Conservation (phyloP, 2,113 vertebrate species). For the Pampusana beccarii region DNA sequence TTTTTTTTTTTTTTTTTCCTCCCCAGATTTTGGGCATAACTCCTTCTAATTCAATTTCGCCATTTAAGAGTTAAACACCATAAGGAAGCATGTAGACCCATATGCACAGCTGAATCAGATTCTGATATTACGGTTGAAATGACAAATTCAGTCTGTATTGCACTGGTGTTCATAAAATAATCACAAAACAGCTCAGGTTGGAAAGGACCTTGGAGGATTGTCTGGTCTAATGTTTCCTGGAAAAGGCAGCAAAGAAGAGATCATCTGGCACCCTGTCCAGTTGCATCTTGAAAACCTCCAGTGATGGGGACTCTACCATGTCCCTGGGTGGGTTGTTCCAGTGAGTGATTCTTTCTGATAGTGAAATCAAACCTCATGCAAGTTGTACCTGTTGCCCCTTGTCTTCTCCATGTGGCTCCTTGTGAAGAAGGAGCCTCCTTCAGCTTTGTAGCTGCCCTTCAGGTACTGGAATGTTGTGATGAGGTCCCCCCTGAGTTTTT, state of each 20-base stretch:
- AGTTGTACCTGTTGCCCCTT: not conserved
- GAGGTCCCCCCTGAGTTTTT: no score
- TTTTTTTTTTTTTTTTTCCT: no score
- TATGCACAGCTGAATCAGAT: not conserved
- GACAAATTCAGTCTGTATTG: not conserved
- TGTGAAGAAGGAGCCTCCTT: not conserved
- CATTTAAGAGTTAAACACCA: not conserved
- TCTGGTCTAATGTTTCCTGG: not conserved
- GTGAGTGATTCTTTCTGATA: not conserved
- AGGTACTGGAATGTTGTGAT: no score
- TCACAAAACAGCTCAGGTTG: not conserved
- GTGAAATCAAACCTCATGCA: not conserved
- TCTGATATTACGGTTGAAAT: not conserved
- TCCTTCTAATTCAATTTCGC: not conserved
- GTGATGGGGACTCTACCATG: rapidly evolving
- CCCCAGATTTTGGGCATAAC: not conserved
- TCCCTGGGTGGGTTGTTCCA: not conserved
- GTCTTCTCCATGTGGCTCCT: not conserved
- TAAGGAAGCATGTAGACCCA: not conserved
- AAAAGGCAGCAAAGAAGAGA: not conserved
- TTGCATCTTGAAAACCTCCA: not conserved
- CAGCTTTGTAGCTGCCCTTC: no score
- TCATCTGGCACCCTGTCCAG: not conserved
- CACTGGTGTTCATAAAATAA: not conserved
- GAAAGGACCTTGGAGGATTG: not conserved